phyloP scores from a whole-genome alignment of 2,797 vertebrate genomes.

The Betta splendens region DNA sequence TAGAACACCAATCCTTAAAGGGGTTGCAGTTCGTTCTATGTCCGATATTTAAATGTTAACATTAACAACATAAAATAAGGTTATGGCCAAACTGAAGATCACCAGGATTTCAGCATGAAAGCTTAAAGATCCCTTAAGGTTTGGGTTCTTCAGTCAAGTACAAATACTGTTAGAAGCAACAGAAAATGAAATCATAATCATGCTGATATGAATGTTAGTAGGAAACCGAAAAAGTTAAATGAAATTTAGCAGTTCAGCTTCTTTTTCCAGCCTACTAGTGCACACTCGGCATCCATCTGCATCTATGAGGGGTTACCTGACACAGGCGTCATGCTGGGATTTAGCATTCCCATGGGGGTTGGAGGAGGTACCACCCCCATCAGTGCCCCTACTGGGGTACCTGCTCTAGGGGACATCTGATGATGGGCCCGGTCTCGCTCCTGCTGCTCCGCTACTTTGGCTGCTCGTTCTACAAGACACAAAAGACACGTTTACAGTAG shows the following conservation, averaged over 20 bases:
- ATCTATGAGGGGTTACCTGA: conserved; percentile 92
- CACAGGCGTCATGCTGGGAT: conserved; percentile 96
- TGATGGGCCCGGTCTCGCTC: conserved; percentile 95
- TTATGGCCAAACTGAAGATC: background rate
- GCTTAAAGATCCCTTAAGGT: conserved; percentile 21
- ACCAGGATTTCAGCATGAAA: background rate
- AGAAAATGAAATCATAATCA: conserved; percentile 20
- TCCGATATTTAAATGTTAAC: conserved; percentile 11
- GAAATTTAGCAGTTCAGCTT: conserved; percentile 79
- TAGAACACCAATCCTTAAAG: conserved; percentile 19
- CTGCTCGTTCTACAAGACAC: conserved; percentile 92
- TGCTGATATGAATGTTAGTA: conserved; percentile 29
- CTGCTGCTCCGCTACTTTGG: conserved; percentile 99
- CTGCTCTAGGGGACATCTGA: conserved; percentile 95
- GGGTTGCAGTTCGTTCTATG: conserved; percentile 16
- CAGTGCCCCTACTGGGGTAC: conserved; percentile 96
- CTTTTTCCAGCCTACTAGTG: conserved; percentile 72
- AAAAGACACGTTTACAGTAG: background rate
- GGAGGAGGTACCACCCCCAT: conserved; percentile 97
- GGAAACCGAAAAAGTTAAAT: conserved; percentile 32
- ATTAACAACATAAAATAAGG: no score
- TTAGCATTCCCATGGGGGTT: conserved; percentile 98
- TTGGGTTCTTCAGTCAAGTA: conserved; percentile 15
- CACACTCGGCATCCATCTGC: conserved; percentile 66
- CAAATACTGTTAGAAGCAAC: conserved; percentile 24